phyloP scores from a whole-genome alignment of 2,888 invertebrate species.

The Parnassius smintheus region DNA sequence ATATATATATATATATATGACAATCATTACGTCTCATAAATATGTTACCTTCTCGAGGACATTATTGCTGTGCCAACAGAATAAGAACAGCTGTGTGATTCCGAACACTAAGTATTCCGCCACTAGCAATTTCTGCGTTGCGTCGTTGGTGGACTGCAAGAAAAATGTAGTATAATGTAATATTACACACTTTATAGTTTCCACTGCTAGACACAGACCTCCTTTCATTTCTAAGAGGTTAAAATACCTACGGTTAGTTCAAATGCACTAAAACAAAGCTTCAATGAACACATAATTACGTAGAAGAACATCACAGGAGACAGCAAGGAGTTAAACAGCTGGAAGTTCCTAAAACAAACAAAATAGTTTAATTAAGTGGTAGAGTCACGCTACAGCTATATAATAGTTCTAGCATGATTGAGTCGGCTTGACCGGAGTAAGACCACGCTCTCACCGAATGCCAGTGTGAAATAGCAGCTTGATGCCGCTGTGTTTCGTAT shows the following conservation, averaged over 20 bases:
- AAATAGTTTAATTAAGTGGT: background rate
- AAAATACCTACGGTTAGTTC: conserved; percentile 58
- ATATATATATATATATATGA: too few species aligned
- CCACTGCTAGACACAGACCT: background rate
- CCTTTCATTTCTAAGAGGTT: background rate
- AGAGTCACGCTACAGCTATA: too few species aligned
- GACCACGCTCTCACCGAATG: too few species aligned
- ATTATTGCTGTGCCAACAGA: conserved; percentile 69
- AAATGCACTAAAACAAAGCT: conserved; percentile 66
- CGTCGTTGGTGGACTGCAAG: conserved; percentile 1
- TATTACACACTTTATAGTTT: too few species aligned
- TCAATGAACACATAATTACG: conserved; percentile 61
- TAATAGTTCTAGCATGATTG: too few species aligned
- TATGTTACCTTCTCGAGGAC: conserved; percentile 55
- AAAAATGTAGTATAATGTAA: too few species aligned
- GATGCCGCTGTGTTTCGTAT: too few species aligned
- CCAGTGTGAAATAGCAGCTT: too few species aligned
- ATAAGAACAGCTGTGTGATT: conserved; percentile 61
- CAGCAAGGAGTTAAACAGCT: conserved; percentile 59
- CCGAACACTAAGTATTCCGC: conserved; percentile 67
- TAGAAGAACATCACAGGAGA: conserved; percentile 73
- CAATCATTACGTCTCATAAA: background rate
- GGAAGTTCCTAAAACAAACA: conserved; percentile 51
- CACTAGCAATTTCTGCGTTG: conserved; percentile 58
- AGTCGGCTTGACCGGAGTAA: too few species aligned